phyloP scores from a whole-genome alignment of 2,113 vertebrate species.

The Helogale parvula region DNA sequence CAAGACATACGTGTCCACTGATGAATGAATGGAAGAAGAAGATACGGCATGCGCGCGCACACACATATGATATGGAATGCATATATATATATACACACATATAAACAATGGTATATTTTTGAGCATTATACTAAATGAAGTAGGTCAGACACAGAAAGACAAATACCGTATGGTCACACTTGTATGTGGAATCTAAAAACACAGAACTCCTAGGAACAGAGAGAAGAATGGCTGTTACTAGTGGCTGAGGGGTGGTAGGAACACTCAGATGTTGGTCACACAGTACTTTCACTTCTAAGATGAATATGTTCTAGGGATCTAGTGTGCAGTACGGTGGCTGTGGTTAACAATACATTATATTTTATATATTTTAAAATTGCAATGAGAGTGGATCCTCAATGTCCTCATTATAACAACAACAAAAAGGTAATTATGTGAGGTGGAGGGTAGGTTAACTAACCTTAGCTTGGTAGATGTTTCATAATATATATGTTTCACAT shows the following conservation, averaged over 20 bases:
- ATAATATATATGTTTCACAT: not conserved
- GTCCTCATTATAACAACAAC: not conserved
- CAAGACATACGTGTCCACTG: not conserved
- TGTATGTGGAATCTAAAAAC: not conserved
- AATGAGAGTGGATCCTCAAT: not conserved
- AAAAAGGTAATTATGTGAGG: not conserved
- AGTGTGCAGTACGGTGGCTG: not conserved
- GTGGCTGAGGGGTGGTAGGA: not conserved
- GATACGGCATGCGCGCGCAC: not conserved
- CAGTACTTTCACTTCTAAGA: not conserved
- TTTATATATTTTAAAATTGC: not conserved
- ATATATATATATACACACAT: not conserved
- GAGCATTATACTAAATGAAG: not conserved
- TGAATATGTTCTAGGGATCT: not conserved
- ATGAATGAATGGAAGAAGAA: not conserved
- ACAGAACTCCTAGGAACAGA: not conserved
- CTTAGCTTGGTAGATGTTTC: not conserved
- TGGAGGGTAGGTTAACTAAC: not conserved
- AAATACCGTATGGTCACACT: not conserved
- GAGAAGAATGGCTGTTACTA: not conserved
- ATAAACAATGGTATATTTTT: not conserved
- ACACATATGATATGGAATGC: too few species aligned
- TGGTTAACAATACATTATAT: not conserved
- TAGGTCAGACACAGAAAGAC: not conserved
- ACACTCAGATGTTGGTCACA: not conserved